Percentiles rank a stretch among this genome's conserved stretches.
Evolutionary conservation across 2,797 vertebrate species (phyloP).

Genomic region (Mus minutoides): DNA sequence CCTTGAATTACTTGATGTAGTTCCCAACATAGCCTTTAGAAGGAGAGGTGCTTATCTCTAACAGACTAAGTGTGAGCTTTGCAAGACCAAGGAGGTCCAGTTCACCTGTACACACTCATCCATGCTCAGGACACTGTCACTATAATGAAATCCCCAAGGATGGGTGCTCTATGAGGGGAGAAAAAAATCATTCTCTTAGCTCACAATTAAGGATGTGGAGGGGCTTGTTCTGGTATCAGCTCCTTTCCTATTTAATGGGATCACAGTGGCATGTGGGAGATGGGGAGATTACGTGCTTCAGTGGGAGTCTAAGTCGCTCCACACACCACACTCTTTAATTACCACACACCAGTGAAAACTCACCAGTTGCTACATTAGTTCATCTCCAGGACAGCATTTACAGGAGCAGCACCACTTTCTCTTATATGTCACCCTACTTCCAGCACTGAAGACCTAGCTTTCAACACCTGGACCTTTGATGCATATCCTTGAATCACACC

Average conservation of each 20-base stretch:
- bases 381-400: no score
- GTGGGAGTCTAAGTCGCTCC: neutral
- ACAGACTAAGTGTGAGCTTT: neutral
- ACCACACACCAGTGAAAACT: neutral
- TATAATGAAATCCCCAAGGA: neutral
- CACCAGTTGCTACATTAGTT: accelerated
- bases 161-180: neutral
- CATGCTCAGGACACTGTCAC: neutral
- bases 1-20: neutral
- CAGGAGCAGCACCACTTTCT: no score
- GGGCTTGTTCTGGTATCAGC: neutral
- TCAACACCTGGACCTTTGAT: no score
- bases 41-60: neutral
- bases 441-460: neutral
- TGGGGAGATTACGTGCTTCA: neutral
- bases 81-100: neutral
- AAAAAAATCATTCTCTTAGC: neutral
- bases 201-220: no score
- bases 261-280: neutral
- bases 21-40: neutral
- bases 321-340: neutral
- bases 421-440: neutral
- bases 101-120: neutral
- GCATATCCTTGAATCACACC: neutral
- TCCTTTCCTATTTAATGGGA: no score